phyloP scores from a whole-genome alignment of 30 jellyfish, hydroid and myxozoan species.

The Turritopsis rubra region DNA sequence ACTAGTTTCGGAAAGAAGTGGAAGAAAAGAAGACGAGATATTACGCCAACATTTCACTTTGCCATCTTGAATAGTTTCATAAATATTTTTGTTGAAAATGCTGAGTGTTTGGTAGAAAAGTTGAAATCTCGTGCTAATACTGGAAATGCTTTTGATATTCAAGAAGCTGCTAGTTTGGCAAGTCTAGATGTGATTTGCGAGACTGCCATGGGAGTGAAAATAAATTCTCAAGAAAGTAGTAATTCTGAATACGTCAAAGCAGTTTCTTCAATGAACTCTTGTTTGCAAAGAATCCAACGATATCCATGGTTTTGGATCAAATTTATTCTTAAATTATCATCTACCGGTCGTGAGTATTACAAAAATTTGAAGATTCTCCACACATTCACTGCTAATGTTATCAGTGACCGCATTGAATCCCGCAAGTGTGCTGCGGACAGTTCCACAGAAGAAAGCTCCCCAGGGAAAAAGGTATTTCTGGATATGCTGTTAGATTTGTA shows the following conservation, averaged over 20 bases:
- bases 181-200: slow-evolving; percentile 37
- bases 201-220: slow-evolving; percentile 90
- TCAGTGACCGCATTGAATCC: slow-evolving; percentile 38
- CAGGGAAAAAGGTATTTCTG: slow-evolving; percentile 27
- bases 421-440: slow-evolving; percentile 15
- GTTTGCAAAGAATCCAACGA: slow-evolving; percentile 26
- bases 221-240: slow-evolving; percentile 55
- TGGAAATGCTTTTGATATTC: slow-evolving; percentile 35
- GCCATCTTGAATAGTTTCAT: slow-evolving; percentile 65
- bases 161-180: slow-evolving; percentile 29
- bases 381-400: slow-evolving; percentile 61
- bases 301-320: slow-evolving; percentile 66
- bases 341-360: slow-evolving; percentile 46
- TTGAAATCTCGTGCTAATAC: slow-evolving; percentile 25
- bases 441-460: neutral
- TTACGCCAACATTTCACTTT: slow-evolving; percentile 91
- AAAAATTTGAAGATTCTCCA: slow-evolving; percentile 49
- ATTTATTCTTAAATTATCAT: slow-evolving; percentile 36
- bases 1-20: slow-evolving; percentile 74
- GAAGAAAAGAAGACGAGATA: slow-evolving; percentile 64
- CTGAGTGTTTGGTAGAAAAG: slow-evolving; percentile 47
- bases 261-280: slow-evolving; percentile 26
- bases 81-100: slow-evolving; percentile 56
- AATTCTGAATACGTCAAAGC: slow-evolving; percentile 66
- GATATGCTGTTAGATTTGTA: slow-evolving; percentile 63